Evolutionary conservation across 1,140 invertebrate species (phyloP).

Genomic region (Lutraria rhynchaena): DNA sequence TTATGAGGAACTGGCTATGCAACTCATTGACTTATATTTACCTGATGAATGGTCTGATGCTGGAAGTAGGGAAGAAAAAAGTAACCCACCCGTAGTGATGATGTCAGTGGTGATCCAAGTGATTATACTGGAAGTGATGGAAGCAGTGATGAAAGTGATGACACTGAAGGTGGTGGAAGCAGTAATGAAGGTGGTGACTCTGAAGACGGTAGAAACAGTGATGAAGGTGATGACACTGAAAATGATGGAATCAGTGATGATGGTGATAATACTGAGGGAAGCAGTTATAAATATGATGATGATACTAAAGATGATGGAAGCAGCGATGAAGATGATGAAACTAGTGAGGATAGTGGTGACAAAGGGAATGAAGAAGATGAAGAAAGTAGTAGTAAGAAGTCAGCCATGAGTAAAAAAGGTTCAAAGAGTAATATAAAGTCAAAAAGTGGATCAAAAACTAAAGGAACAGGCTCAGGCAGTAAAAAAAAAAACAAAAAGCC

Average conservation of each 20-base stretch:
- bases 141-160: neutral
- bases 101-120: too few relatives aligned
- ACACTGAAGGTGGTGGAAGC: neutral
- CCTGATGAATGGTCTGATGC: neutral
- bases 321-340: too few relatives aligned
- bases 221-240: too few relatives aligned
- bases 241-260: too few relatives aligned
- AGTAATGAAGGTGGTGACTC: neutral
- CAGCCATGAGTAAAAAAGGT: neutral
- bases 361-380: neutral
- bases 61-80: neutral
- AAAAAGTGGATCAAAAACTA: neutral
- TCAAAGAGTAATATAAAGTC: neutral
- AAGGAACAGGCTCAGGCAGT: neutral
- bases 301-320: neutral
- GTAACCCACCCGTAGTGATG: neutral
- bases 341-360: neutral
- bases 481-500: neutral
- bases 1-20: constrained; percentile 7
- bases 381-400: neutral
- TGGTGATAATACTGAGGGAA: too few relatives aligned
- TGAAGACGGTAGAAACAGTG: neutral
- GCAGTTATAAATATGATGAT: too few relatives aligned
- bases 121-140: neutral
- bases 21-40: neutral